A percentile compares a stretch with the other conserved stretches of the same genome.
Conservation (phyloP, 2,888 invertebrate genomes). For the Hetaerina titia region DNA sequence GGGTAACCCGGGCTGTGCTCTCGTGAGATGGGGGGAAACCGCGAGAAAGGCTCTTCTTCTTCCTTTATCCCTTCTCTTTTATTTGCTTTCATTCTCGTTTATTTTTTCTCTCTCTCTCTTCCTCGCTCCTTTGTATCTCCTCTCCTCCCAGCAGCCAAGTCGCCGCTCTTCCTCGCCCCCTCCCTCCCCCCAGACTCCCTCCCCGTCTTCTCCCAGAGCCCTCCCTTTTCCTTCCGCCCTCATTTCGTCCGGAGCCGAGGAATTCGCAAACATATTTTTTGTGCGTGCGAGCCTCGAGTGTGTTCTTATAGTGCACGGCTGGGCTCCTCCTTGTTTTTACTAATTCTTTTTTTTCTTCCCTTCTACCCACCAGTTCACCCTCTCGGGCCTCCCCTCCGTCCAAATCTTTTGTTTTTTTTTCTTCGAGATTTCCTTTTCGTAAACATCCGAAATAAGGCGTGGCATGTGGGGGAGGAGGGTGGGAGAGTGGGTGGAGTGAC, state of each 20-base stretch:
- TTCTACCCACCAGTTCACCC: neutral
- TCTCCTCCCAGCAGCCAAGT: neutral
- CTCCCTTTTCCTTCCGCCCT: neutral
- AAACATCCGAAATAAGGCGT: slow-evolving; percentile 49
- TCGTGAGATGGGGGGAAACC: neutral
- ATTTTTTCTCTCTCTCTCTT: neutral
- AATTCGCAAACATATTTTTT: slow-evolving; percentile 54
- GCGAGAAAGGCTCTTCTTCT: neutral
- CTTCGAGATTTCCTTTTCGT: slow-evolving; percentile 38
- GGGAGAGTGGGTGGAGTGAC: neutral
- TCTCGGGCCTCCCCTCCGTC: neutral
- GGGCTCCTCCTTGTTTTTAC: neutral
- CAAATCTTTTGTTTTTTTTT: neutral
- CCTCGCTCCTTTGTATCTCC: neutral
- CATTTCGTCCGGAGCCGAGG: slow-evolving; percentile 7
- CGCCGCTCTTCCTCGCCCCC: neutral
- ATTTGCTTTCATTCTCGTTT: neutral
- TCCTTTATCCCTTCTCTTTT: neutral
- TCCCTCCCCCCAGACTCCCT: too few relatives aligned
- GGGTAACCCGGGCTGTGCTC: neutral
- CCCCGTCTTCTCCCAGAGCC: too few relatives aligned
- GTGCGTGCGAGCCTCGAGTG: neutral
- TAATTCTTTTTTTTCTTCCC: neutral
- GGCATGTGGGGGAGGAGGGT: neutral
- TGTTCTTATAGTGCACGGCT: neutral